Base-by-base conservation (phyloP, 2,888 invertebrate genomes). In the Phortica magna region DNA sequence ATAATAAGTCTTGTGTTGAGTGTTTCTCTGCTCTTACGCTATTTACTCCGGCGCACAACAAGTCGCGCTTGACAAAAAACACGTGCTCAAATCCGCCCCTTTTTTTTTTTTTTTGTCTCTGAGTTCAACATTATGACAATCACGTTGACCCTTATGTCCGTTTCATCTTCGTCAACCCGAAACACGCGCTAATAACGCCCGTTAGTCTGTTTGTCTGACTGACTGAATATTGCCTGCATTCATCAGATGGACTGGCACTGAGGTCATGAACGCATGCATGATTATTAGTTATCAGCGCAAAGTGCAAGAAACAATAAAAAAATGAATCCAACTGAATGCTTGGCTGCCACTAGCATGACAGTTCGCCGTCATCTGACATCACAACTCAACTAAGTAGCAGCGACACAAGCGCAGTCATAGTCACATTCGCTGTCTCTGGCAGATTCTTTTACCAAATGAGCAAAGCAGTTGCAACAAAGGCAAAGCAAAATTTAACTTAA, bases 341-440 rank as follows among this genome's bases (percentile, higher is more conserved):
- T 17, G 17, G 4, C 64, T n/a, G 70, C 73, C 72, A 68, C 76
- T 82, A 12, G 48, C 48, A 78, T 87, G 85, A 88, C 85, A 85
- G 84, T 84, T 87, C 84, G 84, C 88, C 88, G 87, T 85, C 88
- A 87, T 85, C 82, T 88, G 85, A 87, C 83, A 83, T 82, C 88
- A 88, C 88, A 85, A 88, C 83, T 87, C 87, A 87, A 78, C 78
- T 75, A 68, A 55, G 67, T 67, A 68, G 73, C 67, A 79, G 76
- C 22, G 48, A 22, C 43, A 67, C 43, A 59, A 74, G 64, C 43
- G 64, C 64, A 70, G 70, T 42, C 48, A 1, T 1, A 48, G 48
- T 48, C 48, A 14, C 48, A 3, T 2, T 48, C 48, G 48, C 48
- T 12, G 9, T 48, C 48, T 9, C 14, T 48, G 48, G 48, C 48